A percentile compares a stretch with the other conserved stretches of the same genome.
Evolutionary conservation across 2,888 invertebrate species (phyloP).

Genomic region (Arctia plantaginis): DNA sequence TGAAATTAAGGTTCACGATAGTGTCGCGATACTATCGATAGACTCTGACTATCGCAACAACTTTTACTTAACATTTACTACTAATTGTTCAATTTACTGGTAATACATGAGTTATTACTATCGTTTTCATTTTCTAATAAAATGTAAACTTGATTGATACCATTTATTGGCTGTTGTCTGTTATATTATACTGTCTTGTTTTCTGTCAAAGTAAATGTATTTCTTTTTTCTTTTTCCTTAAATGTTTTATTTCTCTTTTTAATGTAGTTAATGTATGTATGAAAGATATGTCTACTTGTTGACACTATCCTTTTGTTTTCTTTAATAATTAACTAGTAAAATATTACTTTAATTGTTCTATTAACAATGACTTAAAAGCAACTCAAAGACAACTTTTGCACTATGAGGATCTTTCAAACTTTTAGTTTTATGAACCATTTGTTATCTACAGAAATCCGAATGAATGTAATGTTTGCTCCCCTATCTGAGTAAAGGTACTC

Average conservation of each 20-base stretch:
- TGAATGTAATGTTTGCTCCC: constrained; percentile 77
- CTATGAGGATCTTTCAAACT: background rate
- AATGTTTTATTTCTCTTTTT: background rate
- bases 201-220: too few species aligned
- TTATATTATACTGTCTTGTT: too few species aligned
- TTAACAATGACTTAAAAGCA: background rate
- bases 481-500: constrained; percentile 86
- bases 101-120: too few species aligned
- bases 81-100: background rate
- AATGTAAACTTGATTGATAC: too few species aligned
- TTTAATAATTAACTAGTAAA: background rate
- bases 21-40: background rate
- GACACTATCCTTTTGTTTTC: background rate
- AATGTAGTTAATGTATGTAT: background rate
- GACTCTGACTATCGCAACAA: background rate
- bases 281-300: background rate
- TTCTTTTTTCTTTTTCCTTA: too few species aligned
- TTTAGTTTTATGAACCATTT: background rate
- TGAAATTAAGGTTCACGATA: background rate
- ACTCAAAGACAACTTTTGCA: background rate
- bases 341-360: too few species aligned
- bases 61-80: background rate
- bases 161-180: too few species aligned
- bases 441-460: constrained; percentile 67
- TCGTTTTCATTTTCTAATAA: too few species aligned